Evolutionary conservation across 2,113 vertebrate genomes (phyloP).

Genomic region (Oenanthe melanoleuca): DNA sequence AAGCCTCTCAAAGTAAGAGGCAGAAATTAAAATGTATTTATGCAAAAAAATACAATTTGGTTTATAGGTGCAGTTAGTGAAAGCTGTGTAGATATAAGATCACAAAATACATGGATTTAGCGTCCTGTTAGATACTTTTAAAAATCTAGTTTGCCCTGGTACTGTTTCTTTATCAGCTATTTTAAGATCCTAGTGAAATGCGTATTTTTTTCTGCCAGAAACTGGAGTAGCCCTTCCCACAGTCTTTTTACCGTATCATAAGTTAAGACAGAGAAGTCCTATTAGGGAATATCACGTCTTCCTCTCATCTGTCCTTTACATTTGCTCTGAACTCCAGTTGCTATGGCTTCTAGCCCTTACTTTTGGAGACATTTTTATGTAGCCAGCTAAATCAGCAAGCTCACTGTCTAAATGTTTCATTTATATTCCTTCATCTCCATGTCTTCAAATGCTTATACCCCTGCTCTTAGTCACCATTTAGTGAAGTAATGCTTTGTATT

Average conservation of each 20-base stretch:
- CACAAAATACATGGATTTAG: neutral
- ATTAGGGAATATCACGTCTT: neutral
- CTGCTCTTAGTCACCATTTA: slow-evolving; percentile 51
- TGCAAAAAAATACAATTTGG: neutral
- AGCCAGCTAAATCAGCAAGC: neutral
- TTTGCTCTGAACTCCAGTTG: slow-evolving; percentile 40
- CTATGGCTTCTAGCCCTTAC: slow-evolving; percentile 13
- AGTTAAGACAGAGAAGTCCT: neutral
- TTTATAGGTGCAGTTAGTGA: neutral
- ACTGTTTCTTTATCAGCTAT: neutral
- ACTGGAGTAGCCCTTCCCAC: neutral
- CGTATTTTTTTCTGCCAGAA: neutral
- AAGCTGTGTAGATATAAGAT: neutral
- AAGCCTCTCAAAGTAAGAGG: neutral
- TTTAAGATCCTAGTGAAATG: slow-evolving; percentile 4
- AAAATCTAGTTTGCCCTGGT: neutral
- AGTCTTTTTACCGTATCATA: neutral
- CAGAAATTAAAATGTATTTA: neutral
- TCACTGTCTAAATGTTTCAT: slow-evolving; percentile 14
- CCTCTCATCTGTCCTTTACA: neutral
- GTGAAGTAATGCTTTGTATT: slow-evolving; percentile 49
- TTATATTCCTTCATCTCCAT: slow-evolving; percentile 32
- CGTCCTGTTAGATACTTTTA: neutral
- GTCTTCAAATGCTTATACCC: slow-evolving; percentile 13
- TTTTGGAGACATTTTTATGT: neutral